These are phyloP conservation scores for Pogonocichla stellata DNA, from an alignment of 2,113 vertebrate genomes.

Conservation along the genomic window DNA sequence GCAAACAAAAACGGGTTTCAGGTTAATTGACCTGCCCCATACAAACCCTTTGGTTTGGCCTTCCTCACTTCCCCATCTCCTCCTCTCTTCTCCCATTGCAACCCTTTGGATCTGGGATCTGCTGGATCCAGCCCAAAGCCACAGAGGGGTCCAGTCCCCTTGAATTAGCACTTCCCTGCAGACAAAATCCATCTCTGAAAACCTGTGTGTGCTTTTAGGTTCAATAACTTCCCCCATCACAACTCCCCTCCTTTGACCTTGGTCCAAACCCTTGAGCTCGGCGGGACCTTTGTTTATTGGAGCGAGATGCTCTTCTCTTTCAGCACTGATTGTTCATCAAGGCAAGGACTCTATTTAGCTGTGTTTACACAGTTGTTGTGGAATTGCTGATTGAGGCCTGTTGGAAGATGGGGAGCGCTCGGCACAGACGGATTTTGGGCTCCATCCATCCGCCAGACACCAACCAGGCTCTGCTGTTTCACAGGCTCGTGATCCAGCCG, in stretches of 20 bases:
- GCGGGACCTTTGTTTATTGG: constrained; percentile 32
- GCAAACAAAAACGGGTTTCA: neutral
- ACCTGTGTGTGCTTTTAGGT: neutral
- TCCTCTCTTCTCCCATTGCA: neutral
- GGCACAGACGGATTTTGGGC: neutral
- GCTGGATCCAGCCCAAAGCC: constrained; percentile 40
- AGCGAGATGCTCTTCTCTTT: neutral
- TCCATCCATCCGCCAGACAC: neutral
- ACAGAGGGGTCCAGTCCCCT: constrained; percentile 11
- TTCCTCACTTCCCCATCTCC: neutral
- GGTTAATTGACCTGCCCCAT: neutral
- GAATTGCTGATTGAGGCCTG: constrained; percentile 19
- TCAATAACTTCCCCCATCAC: neutral
- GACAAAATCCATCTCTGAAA: constrained; percentile 5
- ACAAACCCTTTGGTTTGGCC: constrained; percentile 37
- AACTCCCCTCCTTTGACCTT: neutral
- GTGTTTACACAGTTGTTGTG: constrained; percentile 55
- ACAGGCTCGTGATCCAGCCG: neutral
- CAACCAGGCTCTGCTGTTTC: constrained; percentile 17
- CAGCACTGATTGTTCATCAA: neutral
- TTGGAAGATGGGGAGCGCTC: neutral
- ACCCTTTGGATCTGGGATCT: neutral
- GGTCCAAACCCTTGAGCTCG: neutral
- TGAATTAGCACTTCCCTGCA: constrained; percentile 3
- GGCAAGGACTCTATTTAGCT: constrained; percentile 13